phyloP scores from a whole-genome alignment of 1,140 invertebrate species.

The Argopecten irradians region DNA sequence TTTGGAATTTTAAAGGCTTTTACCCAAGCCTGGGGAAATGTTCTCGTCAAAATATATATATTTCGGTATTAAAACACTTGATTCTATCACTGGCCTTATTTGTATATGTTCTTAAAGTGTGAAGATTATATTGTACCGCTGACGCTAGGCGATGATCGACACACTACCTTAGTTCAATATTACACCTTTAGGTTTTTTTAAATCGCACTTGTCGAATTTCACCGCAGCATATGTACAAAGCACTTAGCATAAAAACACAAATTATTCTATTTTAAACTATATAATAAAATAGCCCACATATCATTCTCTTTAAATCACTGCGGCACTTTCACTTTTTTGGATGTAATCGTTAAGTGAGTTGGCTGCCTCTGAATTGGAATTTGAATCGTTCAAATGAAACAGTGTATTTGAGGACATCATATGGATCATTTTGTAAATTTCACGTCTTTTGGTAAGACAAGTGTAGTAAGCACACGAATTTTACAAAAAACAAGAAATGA shows the following conservation, averaged over 20 bases:
- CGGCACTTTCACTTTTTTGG: no score
- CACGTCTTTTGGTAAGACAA: background rate
- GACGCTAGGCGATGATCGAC: background rate
- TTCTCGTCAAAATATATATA: constrained; percentile 10
- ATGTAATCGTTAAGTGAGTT: no score
- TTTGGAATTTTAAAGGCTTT: background rate
- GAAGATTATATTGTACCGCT: background rate
- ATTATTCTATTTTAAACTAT: background rate
- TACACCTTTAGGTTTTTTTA: background rate
- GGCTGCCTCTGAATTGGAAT: no score
- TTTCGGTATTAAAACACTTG: background rate
- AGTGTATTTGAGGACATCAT: background rate
- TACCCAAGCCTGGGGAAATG: background rate
- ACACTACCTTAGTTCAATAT: background rate
- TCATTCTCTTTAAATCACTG: background rate
- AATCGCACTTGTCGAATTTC: background rate
- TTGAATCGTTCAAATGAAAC: background rate
- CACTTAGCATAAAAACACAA: background rate
- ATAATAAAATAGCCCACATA: background rate
- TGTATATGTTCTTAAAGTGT: background rate
- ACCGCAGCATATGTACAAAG: background rate
- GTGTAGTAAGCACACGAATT: no score
- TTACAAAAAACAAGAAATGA: no score
- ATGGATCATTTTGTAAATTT: no score
- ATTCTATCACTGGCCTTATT: background rate